phyloP scores from a whole-genome alignment of 1,140 invertebrate genomes.

The Onthophagus taurus region DNA sequence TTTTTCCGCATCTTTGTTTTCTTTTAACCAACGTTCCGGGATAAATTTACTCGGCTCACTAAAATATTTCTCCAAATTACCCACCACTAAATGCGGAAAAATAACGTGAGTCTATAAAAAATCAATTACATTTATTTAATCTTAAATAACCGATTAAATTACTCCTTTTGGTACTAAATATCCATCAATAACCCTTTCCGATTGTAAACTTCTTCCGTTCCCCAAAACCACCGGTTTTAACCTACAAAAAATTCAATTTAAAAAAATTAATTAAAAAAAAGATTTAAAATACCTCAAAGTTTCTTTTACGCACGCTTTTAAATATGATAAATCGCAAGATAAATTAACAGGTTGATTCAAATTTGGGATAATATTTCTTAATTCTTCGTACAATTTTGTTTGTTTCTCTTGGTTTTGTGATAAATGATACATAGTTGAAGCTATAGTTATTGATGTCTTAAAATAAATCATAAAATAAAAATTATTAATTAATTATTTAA shows the following conservation, averaged over 20 bases:
- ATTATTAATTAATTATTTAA: constrained; percentile 9
- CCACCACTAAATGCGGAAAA: constrained; percentile 72
- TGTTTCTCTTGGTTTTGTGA: constrained; percentile 68
- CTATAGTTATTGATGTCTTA: constrained; percentile 69
- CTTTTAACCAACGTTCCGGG: constrained; percentile 69
- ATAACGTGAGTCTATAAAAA: constrained; percentile 64
- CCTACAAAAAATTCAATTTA: constrained; percentile 40
- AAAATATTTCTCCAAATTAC: constrained; percentile 65
- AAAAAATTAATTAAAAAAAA: constrained; percentile 1
- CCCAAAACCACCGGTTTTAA: constrained; percentile 83
- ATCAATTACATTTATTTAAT: neutral
- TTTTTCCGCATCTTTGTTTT: constrained; percentile 32
- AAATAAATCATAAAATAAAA: constrained; percentile 1
- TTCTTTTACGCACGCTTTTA: constrained; percentile 85
- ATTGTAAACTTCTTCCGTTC: constrained; percentile 69
- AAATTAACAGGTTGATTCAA: constrained; percentile 46
- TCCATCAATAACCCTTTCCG: constrained; percentile 68
- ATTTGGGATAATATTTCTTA: constrained; percentile 50
- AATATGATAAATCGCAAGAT: constrained; percentile 63
- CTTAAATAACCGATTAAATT: constrained; percentile 19
- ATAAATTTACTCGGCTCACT: constrained; percentile 52
- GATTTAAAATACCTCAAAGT: constrained; percentile 57
- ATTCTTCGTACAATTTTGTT: constrained; percentile 58
- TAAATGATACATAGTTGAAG: constrained; percentile 71
- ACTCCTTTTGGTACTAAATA: constrained; percentile 84